Evolutionary conservation across 2,797 vertebrate species (phyloP), one percentile per base, ranked within the genome.

Genomic region (Labroides dimidiatus): DNA sequence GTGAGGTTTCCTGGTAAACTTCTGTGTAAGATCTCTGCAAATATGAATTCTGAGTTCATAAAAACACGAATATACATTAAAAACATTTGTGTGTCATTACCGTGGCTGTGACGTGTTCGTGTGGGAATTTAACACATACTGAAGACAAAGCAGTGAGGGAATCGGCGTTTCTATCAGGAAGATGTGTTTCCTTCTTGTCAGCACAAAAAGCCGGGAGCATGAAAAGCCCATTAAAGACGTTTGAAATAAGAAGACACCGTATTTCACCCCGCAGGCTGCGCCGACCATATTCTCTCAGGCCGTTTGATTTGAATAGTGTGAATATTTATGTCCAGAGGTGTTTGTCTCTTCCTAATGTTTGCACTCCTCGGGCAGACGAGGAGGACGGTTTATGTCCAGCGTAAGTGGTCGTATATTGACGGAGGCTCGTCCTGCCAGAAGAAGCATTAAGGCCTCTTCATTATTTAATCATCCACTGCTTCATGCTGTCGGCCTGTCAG

Each of bases 251-350:
- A 64, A 27, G 45, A 0, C 3, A 6, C 73, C 6, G 30, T 90
- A 84, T 83, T 73, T 92, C 82, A 86, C 58, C 49, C 20, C 6
- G 13, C 52, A 68, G 53, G 74, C 68, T 50, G 53, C 70, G 54
- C 79, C 69, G 72, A 78, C 83, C 2, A 65, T 55, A 79, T 89
- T 90, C 77, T 84, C 88, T 81, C 75, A 72, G 77, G 77, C 80
- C 74, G 67, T 67, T 77, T 78, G 82, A n/a, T 64, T 80, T 84
- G 60, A 92, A 87, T 48, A 63, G 87, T 85, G 87, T 84, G 84
- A 91, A 86, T 93, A 94, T 94, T 94, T 94, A 93, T 93, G 93
- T 93, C 75, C 81, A 76, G 75, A 93, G 87, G 91, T 93, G 92
- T 93, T 88, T 84, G 77, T 21, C 62, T 67, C 44, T 57, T 87